Evolutionary conservation across 1,140 invertebrate species (phyloP), one percentile per base, ranked within the genome.

Genomic region (Drosophila leontia): DNA sequence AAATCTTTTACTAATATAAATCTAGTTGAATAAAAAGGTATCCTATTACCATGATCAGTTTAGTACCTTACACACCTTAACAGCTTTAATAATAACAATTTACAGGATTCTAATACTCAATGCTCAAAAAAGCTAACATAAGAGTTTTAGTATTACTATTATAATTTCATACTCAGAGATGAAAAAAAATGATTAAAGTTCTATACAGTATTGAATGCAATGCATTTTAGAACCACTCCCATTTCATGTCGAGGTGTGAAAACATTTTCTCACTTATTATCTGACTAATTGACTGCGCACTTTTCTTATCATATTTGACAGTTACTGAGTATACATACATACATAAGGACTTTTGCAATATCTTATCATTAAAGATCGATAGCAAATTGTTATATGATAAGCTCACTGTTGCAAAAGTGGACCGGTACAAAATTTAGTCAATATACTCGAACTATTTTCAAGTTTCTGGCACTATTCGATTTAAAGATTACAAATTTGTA

Each of bases 331-430:
- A 62, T n/a, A 29, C 12, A 3, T 35, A 19, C 34, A 62, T n/a
- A 37, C 12, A 3, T 35, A 35, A 17, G 7, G 11, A 35, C 12
- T 34, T 55, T 34, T 62, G 62, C 32, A 23, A 39, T 68, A 68
- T 68, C 65, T 68, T 68, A 68, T 68, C 65, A 11, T 7, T 34
- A 50, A 23, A 34, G 23, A 39, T 39, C 23, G 64, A 67, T 39
- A 48, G 34, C 13, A 47, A 12, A 37, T n/a, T 8, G 23, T 68
- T 50, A 50, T 39, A 17, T 13, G 60, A 65, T 50, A 41, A 23
- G 51, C 17, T 37, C 3, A 15, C 7, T 23, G 17, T 11, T 13
- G 3, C n/a, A 3, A 19, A 34, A 17, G 48, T 9, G 15, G 26
- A 29, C 3, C 8, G 23, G 9, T 19, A 19, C 26, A 19, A 35